A percentile compares a stretch with the other conserved stretches of the same genome.
These are phyloP conservation scores for Plagodis pulveraria DNA, from an alignment of 2,888 invertebrate genomes.

Conservation along the genomic window DNA sequence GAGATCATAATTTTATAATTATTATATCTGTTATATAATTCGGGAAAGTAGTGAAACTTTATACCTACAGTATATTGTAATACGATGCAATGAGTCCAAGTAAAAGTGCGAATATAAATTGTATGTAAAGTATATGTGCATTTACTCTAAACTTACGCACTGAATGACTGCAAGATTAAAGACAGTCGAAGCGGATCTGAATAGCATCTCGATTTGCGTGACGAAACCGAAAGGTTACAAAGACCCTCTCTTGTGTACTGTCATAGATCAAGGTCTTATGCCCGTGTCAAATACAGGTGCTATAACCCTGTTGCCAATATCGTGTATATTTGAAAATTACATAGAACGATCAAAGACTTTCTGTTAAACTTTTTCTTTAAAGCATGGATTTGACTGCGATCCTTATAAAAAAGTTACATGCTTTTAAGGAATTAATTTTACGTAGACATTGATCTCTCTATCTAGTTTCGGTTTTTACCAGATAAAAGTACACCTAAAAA, in stretches of 20 bases:
- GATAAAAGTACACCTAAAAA: too few relatives aligned
- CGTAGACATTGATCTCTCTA: too few relatives aligned
- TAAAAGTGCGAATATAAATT: slow-evolving; percentile 23
- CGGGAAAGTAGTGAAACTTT: slow-evolving; percentile 25
- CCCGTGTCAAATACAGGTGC: slow-evolving; percentile 19
- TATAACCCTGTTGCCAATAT: not conserved
- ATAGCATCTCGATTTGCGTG: slow-evolving; percentile 37
- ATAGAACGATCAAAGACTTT: too few relatives aligned
- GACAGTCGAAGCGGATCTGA: slow-evolving; percentile 40
- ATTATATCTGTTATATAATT: slow-evolving; percentile 4
- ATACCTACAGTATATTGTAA: slow-evolving; percentile 10
- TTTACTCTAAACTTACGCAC: too few relatives aligned
- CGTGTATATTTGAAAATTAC: too few relatives aligned
- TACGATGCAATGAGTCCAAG: slow-evolving; percentile 19
- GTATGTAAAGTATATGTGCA: slow-evolving; percentile 8
- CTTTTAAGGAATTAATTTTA: too few relatives aligned
- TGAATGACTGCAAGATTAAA: not conserved
- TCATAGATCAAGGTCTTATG: slow-evolving; percentile 67
- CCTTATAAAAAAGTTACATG: too few relatives aligned
- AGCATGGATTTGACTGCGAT: too few relatives aligned
- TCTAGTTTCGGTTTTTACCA: too few relatives aligned
- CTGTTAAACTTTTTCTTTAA: too few relatives aligned
- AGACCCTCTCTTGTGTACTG: slow-evolving; percentile 35
- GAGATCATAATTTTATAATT: not conserved
- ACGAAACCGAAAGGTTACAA: slow-evolving; percentile 42